Evolutionary conservation across 2,113 vertebrate species (phyloP), one percentile per base, ranked within the genome.

Genomic region (Rhodinocichla rosea): DNA sequence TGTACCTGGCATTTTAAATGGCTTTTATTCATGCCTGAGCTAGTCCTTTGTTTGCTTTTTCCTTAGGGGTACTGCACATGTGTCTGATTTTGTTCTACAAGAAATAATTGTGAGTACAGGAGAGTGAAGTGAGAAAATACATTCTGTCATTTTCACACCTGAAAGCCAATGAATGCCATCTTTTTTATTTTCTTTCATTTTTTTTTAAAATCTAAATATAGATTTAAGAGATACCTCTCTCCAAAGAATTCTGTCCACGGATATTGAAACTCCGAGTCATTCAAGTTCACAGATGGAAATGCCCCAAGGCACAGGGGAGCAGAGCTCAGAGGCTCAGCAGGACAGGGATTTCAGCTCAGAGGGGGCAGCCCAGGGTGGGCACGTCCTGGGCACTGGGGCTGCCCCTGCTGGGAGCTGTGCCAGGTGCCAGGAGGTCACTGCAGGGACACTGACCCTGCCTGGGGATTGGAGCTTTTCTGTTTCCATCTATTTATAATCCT

Each of bases 21-120:
- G 35, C 12, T 94, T 85, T 89, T 95, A 86, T 87, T 93, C 88
- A 91, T 73, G 49, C 47, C 45, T 79, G 53, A 95, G 18, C 35
- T 60, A 78, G 45, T 82, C 37, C 57, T 93, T 90, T 74, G 69
- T 90, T 88, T 90, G 20, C 37, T 63, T 74, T 74, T 89, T 91
- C 70, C 64, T 76, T 22, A 76, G 11, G 52, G 15, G 13, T 52
- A n/a, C 27, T 79, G 26, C n/a, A 42, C 26, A 4, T 32, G 35
- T 75, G 56, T 63, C 90, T 87, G 83, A 62, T 67, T 94, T 90
- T 89, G 18, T 85, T 94, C 55, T 79, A 50, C 42, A 79, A 60
- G 23, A 92, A 83, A 85, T 86, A 95, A 87, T 80, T 35, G 50
- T 83, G 82, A 73, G 42, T 74, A 70, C 24, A 84, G 30, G 56